Evolutionary conservation across 1,140 invertebrate species (phyloP), one percentile per base, ranked within the genome.

Genomic region (Aphelenchoides fujianensis): DNA sequence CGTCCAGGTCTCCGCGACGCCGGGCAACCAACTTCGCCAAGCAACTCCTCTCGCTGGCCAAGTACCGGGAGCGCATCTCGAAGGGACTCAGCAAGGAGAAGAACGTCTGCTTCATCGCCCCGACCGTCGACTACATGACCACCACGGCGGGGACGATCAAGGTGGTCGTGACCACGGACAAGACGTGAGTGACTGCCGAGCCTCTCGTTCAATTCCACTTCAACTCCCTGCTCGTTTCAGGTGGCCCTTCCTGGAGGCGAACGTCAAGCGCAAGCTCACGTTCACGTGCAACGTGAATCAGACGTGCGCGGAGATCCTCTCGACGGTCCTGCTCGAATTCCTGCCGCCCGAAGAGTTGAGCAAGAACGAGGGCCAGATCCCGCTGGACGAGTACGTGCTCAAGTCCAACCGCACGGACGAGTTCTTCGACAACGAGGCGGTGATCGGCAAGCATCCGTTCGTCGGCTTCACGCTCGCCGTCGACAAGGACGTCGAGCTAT

Each of bases 111-210:
- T 80, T 78, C 31, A 32, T 75, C 0, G 68, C 76, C 12, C 76
- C 71, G 7, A 37, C 67, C 19, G 66, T 80, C 19, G 69, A 80
- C 62, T 78, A 79, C 41, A 71, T 67, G 19, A 79, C 77, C 27
- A 41, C 76, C 34, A 69, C 41, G 19, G 76, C 82, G 7, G 64
- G 36, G 31, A 64, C 55, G 30, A 80, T 78, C 48, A 78, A 78
- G 67, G 7, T 79, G 19, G 35, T 68, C 31, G 74, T 78, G n/a
- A 53, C 70, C 73, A 68, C 70, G 53, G 78, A 78, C 37, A 67
- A 78, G 32, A 78, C 73, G 68, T 74, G 31, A 2, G 69, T 28
- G 19, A 16, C 63, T 59, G 5, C 23, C 16, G n/a, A 66, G 16
- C 23, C 0, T 35, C 23, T 73, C 2, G 52, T 31, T 36, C 2